Base-by-base conservation (phyloP, 2,888 invertebrate species). In the Labia minor region DNA sequence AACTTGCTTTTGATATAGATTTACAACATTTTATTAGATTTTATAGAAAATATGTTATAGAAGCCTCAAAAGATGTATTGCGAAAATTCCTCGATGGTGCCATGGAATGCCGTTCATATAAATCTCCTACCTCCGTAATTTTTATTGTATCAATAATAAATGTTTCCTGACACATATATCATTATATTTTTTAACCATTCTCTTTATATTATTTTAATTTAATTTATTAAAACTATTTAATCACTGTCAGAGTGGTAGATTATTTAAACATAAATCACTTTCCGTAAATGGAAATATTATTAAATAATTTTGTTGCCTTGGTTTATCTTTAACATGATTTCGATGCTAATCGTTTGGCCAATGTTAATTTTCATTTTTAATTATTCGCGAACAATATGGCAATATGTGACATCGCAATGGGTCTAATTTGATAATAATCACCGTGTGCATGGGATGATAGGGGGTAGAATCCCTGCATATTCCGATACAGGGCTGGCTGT, bases 401-500 rank as follows among this genome's bases (percentile, higher is more conserved):
- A 49, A 49, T 49, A 49, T 49, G 49, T 49, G 49, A 49, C 49
- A 49, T 49, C 49, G 16, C 49, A 49, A 49, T 49, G 49, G 49
- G 4, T 49, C 49, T 49, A 49, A 49, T 49, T 49, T 49, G 49
- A 49, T 49, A 49, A 49, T 49, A 49, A 49, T 49, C 49, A 49
- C 49, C 49, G 49, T 49, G 49, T 49, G 49, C 49, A 49, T 49
- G 49, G 49, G n/a, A 8, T 6, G 33, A 11, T 8, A 11, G 49
- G 49, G 49, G 49, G 33, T n/a, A n/a, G 33, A 49, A 49, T 49
- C 49, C 49, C 49, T 49, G 49, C 49, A 49, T 49, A 49, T 49
- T 49, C 49, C 14, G 49, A 11, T 49, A 49, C 49, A 8, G 49
- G 49, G 49, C 49, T 49, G 49, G 49, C 49, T 49, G 49, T 49